A percentile compares a stretch with the other conserved stretches of the same genome.
phyloP scores from a whole-genome alignment of 2,113 vertebrate species.

The Excalfactoria chinensis region DNA sequence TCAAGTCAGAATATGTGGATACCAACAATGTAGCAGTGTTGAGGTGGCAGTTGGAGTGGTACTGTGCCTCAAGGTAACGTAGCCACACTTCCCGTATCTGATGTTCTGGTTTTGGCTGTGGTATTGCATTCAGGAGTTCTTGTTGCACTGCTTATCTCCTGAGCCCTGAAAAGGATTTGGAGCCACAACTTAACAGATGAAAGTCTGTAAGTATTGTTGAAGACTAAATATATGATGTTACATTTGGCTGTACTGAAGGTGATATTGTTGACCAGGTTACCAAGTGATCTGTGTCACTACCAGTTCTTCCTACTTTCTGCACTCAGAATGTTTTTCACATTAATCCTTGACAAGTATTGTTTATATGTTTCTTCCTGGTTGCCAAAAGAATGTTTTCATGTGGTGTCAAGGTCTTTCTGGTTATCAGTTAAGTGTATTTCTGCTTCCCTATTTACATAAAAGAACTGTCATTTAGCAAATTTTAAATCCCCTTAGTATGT shows the following conservation, averaged over 20 bases:
- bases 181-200: not conserved
- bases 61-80: not conserved
- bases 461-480: not conserved
- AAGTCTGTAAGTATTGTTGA: not conserved
- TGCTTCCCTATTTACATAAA: not conserved
- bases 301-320: not conserved
- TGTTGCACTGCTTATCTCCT: not conserved
- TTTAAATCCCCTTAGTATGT: not conserved
- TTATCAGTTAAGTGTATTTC: not conserved
- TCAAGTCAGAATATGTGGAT: accelerated
- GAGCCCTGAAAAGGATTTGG: not conserved
- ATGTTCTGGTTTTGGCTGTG: not conserved
- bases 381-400: not conserved
- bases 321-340: not conserved
- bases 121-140: not conserved
- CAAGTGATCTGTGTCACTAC: accelerated
- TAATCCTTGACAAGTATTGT: not conserved
- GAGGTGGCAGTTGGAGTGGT: not conserved
- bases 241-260: not conserved
- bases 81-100: not conserved
- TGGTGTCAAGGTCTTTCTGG: not conserved
- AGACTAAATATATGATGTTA: accelerated
- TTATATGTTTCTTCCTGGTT: not conserved
- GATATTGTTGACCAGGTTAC: not conserved
- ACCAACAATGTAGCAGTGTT: not conserved